A percentile compares a stretch with the other conserved stretches of the same genome.
Evolutionary conservation across 2,113 vertebrate species (phyloP).

Genomic region (Clarias macrocephalus): DNA sequence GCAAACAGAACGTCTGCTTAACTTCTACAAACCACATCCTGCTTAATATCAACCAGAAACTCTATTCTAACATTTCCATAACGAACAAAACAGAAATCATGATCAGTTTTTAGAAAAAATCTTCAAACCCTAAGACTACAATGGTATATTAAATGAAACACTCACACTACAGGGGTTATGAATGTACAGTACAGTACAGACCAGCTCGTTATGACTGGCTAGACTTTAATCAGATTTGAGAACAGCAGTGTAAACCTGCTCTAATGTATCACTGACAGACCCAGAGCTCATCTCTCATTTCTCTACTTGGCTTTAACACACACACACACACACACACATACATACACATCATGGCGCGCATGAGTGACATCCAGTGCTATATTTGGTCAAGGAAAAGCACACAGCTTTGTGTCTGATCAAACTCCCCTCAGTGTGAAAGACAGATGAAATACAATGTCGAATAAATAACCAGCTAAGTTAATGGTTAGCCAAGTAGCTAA

Average conservation of each 20-base stretch:
- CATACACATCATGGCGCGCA: background rate
- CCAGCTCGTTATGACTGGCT: background rate
- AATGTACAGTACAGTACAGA: background rate
- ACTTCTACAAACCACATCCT: background rate
- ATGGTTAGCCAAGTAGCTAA: background rate
- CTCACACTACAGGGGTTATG: background rate
- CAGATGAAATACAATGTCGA: background rate
- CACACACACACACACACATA: background rate
- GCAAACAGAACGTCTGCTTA: background rate
- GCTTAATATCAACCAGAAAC: background rate
- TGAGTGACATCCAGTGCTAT: background rate
- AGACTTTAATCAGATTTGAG: background rate
- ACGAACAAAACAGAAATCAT: background rate
- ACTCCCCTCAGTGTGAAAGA: background rate
- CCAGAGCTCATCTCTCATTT: background rate
- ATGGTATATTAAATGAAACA: background rate
- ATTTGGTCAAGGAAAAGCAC: conserved; percentile 8
- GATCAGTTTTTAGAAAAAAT: background rate
- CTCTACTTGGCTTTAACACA: too few species aligned
- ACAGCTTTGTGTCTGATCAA: background rate
- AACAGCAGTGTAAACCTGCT: background rate
- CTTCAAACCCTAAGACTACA: background rate
- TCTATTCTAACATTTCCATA: background rate
- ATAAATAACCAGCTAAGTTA: background rate
- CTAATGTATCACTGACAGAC: background rate